These are phyloP conservation scores for Zootermopsis nevadensis DNA, from an alignment of 2,888 invertebrate genomes.

Conservation along the genomic window DNA sequence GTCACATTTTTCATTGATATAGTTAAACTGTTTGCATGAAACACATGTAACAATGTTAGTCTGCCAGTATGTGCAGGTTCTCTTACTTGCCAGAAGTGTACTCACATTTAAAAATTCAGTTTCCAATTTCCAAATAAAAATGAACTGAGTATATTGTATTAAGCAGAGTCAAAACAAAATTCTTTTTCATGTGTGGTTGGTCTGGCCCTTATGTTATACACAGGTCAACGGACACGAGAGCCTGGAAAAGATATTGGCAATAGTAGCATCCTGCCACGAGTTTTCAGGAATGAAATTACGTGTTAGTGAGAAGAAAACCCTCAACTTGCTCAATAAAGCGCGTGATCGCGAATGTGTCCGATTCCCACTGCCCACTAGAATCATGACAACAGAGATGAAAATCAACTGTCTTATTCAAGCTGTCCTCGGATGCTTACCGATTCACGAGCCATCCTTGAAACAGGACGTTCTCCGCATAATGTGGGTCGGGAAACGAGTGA, in stretches of 20 bases:
- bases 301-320: constrained; percentile 74
- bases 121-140: too few species aligned
- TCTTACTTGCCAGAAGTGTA: too few species aligned
- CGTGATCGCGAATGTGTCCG: constrained; percentile 70
- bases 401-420: constrained; percentile 83
- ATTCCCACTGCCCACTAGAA: constrained; percentile 77
- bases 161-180: too few species aligned
- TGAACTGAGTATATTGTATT: too few species aligned
- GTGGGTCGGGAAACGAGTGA: constrained; percentile 73
- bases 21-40: too few species aligned
- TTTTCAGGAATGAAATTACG: constrained; percentile 76
- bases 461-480: constrained; percentile 78
- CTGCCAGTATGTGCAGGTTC: too few species aligned
- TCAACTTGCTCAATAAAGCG: constrained; percentile 77
- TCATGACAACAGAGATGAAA: constrained; percentile 78
- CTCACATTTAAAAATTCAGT: too few species aligned
- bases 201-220: too few species aligned
- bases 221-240: constrained; percentile 69
- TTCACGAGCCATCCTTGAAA: constrained; percentile 74
- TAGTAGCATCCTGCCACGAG: constrained; percentile 74
- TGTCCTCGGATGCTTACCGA: constrained; percentile 74
- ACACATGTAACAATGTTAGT: too few species aligned
- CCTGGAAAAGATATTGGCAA: constrained; percentile 67
- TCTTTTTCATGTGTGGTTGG: too few species aligned
- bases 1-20: too few species aligned